Evolutionary conservation across 2,113 vertebrate species (phyloP), one percentile per base, ranked within the genome.

Genomic region (Mustela lutreola): DNA sequence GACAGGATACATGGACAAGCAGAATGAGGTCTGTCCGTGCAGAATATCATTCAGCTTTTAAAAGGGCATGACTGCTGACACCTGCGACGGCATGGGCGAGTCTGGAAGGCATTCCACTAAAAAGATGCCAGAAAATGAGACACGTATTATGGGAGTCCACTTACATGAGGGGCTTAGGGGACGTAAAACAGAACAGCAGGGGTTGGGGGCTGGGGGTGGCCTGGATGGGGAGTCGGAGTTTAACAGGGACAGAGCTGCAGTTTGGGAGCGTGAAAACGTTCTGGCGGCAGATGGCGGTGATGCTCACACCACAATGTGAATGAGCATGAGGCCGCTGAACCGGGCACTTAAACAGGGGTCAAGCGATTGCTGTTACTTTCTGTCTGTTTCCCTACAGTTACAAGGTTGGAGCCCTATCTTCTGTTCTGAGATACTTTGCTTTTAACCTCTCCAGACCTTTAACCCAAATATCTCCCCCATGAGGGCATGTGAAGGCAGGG

Each of bases 391-490:
- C 28, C 39, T 65, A 9, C 3, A 24, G 9, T 86, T 45, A 42
- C 50, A 63, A 26, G 36, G 11, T 31, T 6, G 33, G 16, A 42
- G 28, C 21, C 16, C 58, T 1, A 10, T 26, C 48, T 92, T 91
- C 22, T 48, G 33, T 62, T 65, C 45, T 85, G 76, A 28, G 33
- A 53, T 53, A 12, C 42, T 82, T 87, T 33, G 53, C 58, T 93
- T 89, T 70, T 94, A 85, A 79, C 65, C 36, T 89, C 22, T 91
- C 39, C 26, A n/a, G 18, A n/a, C 33, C 7, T 65, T 93, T 81
- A 39, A 79, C 22, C 71, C n/a, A 73, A 50, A 21, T 58, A 18
- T 81, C 53, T 71, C 12, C 76, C 26, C 11, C 22, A 0, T 42
- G 62, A 82, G 50, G 21, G 7, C 39, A 15, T 21, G 26, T 15